Conservation (phyloP, 1,140 invertebrate genomes). For the Solen grandis region DNA sequence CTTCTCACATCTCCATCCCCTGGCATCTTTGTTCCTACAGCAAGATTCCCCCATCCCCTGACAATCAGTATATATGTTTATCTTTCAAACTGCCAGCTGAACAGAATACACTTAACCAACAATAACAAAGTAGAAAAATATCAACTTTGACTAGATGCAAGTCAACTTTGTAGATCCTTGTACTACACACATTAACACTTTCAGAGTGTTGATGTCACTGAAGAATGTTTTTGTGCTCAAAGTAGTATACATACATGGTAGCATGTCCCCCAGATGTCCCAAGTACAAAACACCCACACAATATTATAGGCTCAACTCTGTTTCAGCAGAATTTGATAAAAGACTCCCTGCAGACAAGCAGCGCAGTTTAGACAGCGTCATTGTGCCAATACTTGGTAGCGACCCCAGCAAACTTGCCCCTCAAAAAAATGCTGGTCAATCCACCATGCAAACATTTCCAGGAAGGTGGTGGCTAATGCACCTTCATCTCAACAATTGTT, state of each 20-base stretch:
- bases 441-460: not conserved
- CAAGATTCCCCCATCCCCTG: not conserved
- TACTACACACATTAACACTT: no score
- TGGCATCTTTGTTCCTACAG: not conserved
- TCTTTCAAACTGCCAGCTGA: conserved; percentile 19
- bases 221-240: no score
- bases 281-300: conserved; percentile 35
- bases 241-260: conserved; percentile 18
- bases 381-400: no score
- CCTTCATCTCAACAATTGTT: not conserved
- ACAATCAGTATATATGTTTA: not conserved
- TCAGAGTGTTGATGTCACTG: no score
- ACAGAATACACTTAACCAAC: conserved; percentile 54
- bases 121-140: conserved; percentile 61
- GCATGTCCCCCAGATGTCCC: conserved; percentile 19
- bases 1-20: not conserved
- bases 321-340: conserved; percentile 48
- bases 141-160: conserved; percentile 57
- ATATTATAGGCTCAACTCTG: conserved; percentile 34
- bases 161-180: conserved; percentile 46
- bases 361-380: conserved; percentile 30
- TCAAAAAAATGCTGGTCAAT: no score
- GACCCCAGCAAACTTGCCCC: no score
- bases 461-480: not conserved
- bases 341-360: conserved; percentile 41